A percentile compares a stretch with the other conserved stretches of the same genome.
Evolutionary conservation across 2,888 invertebrate species (phyloP).

Genomic region (Parnassius glacialis): DNA sequence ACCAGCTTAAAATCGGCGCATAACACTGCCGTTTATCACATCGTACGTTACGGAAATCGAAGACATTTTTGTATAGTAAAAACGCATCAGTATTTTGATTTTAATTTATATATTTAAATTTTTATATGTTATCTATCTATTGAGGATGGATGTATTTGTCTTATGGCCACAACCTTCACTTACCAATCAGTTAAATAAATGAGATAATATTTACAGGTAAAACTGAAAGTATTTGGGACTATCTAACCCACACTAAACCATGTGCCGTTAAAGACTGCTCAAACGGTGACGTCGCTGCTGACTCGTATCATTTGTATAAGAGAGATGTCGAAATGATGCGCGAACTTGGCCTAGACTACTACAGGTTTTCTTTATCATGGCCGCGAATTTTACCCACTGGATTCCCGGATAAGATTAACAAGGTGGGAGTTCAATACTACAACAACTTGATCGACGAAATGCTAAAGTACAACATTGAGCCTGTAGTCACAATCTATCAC

Average conservation of each 20-base stretch:
- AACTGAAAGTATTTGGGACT: slow-evolving; percentile 81
- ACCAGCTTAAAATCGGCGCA: no score
- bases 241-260: slow-evolving; percentile 59
- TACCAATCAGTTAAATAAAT: no score
- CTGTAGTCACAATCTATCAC: slow-evolving; percentile 37
- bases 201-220: slow-evolving; percentile 47
- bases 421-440: slow-evolving; percentile 53
- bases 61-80: no score
- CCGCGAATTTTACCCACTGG: slow-evolving; percentile 83
- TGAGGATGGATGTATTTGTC: no score
- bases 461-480: slow-evolving; percentile 74
- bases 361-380: slow-evolving; percentile 84
- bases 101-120: no score
- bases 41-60: no score
- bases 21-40: no score
- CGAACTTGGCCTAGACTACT: slow-evolving; percentile 72
- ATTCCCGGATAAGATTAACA: slow-evolving; percentile 75
- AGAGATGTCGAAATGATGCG: slow-evolving; percentile 71
- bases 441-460: slow-evolving; percentile 76
- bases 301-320: slow-evolving; percentile 83
- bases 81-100: no score
- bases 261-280: slow-evolving; percentile 70
- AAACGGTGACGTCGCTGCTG: slow-evolving; percentile 75
- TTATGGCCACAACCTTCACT: no score
- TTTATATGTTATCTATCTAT: no score